Evolutionary conservation across 2,888 invertebrate genomes (phyloP), one percentile per base, ranked within the genome.

Genomic region (Lasioglossum vierecki): DNA sequence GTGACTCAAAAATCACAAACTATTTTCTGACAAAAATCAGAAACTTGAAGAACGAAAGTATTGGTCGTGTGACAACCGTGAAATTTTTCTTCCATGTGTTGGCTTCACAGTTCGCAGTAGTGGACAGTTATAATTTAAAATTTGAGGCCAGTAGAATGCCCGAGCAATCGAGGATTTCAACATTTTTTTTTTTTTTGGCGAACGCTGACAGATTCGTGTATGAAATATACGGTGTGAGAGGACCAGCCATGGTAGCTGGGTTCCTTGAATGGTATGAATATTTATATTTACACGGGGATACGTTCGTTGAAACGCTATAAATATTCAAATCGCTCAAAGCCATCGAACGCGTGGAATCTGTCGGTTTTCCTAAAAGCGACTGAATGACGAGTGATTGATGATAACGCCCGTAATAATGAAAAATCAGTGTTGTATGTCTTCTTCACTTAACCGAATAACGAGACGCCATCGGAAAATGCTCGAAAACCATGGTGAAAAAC

Each of bases 241-340:
- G 35, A 63, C 39, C 60, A 57, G 76, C 46, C 66, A 41, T 30
- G 49, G 72, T 49, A 22, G 15, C 76, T 11, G 41, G 35, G 57
- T 70, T 85, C n/a, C 76, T 85, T 83, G 73, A 74, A 71, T 63
- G 41, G n/a, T 79, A 85, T 85, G 79, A 85, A 85, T 80, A 84
- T 84, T 85, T 84, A 84, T 84, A 53, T 85, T 74, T 80, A 80
- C 57, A 74, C 35, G 26, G 15, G 13, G 78, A 80, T 80, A 80
- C 74, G 63, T 79, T 77, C 41, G 57, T 75, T 46, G 60, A 71
- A 76, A 75, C 73, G 57, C 68, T 71, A 80, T 84, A 75, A 84
- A 85, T 84, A 84, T 80, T 85, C 84, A 85, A 70, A 76, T 71
- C 30, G 57, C 6, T 63, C 41, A 44, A 70, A 53, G 35, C 76